Base-by-base conservation (phyloP, 2,797 vertebrate genomes). In the Morelia viridis region DNA sequence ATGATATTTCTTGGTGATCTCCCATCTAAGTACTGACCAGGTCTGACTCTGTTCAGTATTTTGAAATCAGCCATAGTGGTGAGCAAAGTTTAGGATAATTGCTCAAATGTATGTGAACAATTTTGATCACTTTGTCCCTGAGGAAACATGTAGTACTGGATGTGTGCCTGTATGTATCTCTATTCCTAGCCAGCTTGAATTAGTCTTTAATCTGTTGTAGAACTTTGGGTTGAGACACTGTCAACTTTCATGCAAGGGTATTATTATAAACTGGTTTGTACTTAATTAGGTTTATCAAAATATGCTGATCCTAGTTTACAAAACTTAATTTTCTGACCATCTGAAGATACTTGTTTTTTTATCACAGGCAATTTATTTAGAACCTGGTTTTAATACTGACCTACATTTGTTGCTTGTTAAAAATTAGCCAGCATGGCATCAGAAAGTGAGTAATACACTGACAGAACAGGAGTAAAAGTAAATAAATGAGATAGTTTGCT, bases 401-500 rank as follows among this genome's bases (percentile, higher is more conserved):
- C 35, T 76, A 3, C 8, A 90, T 86, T 0, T 24, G 19, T 35
- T 85, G 58, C 10, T 92, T 31, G 35, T 53, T 85, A 84, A 92
- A 41, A 12, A 35, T 65, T 68, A 46, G 61, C 31, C 24, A 68
- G 15, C 1, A 0, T 4, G 0, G 65, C 62, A 0, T 22, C 8
- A 94, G 92, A 84, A 94, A 90, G 19, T 93, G 35, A 0, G 19
- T 91, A 60, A n/a, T 64, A 68, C 24, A 41, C 24, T 58, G 84
- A 58, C 9, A 83, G 53, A 86, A 15, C 64, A 85, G 50, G 61
- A 31, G 87, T 83, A 7, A 50, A 85, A 89, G 9, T 56, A 60
- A 85, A 56, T 91, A 76, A 91, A 68, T 65, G 50, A 2, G 93
- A 53, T 87, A 12, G 90, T 57, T 19, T 90, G 83, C 89, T 93